phyloP scores from a whole-genome alignment of 1,140 invertebrate species.

The Zaprionus kolodkinae region DNA sequence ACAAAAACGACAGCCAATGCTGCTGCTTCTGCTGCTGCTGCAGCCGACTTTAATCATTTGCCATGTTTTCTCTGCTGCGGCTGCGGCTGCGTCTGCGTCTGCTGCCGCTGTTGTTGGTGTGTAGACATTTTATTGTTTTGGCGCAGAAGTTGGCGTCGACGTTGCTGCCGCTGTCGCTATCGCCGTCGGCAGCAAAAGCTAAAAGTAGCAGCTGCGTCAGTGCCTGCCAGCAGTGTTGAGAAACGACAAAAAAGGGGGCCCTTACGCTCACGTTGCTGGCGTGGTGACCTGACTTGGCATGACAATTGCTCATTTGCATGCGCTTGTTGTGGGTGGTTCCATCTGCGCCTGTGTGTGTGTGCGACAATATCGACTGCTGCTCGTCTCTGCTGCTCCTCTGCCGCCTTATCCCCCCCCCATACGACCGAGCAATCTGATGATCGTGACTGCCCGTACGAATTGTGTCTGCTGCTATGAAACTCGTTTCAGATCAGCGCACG shows the following conservation, averaged over 20 bases:
- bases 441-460: constrained; percentile 44
- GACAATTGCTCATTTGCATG: constrained; percentile 61
- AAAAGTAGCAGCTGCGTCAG: constrained; percentile 28
- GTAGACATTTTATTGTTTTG: constrained; percentile 29
- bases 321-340: constrained; percentile 48
- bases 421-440: constrained; percentile 23
- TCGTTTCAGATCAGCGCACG: constrained; percentile 58
- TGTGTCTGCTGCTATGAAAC: constrained; percentile 54
- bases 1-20: constrained; percentile 13
- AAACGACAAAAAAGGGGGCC: constrained; percentile 19
- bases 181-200: constrained; percentile 15
- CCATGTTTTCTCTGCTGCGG: constrained; percentile 13
- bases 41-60: constrained; percentile 36
- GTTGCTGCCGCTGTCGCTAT: too few relatives aligned
- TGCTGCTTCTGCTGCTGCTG: neutral
- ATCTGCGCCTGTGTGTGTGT: neutral
- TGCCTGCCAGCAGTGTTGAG: constrained; percentile 47
- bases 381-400: neutral
- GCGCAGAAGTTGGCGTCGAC: constrained; percentile 14
- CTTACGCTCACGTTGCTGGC: neutral
- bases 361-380: neutral
- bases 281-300: constrained; percentile 27
- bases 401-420: neutral
- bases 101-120: constrained; percentile 4
- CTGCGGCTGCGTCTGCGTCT: neutral